A percentile compares a stretch with the other conserved stretches of the same genome.
Evolutionary conservation across 2,113 vertebrate genomes (phyloP).

Genomic region (Cynopterus brachyotis): DNA sequence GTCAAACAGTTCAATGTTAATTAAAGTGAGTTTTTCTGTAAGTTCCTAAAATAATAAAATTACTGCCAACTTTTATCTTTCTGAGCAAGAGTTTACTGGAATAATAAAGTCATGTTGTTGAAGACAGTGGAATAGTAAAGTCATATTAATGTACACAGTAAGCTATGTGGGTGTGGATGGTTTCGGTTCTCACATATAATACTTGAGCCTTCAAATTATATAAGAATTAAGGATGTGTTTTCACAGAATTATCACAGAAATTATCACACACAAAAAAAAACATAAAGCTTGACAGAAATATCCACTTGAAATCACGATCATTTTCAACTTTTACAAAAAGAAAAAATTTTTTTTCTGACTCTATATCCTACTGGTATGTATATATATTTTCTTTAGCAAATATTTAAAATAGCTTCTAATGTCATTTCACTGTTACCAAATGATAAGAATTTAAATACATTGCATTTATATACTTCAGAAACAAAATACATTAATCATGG

Average conservation of each 20-base stretch:
- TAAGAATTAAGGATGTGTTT: conserved; percentile 18
- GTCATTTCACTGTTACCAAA: neutral
- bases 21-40: conserved; percentile 26
- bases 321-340: conserved; percentile 2
- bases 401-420: conserved; percentile 20
- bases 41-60: neutral
- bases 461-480: neutral
- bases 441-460: neutral
- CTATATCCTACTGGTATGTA: neutral
- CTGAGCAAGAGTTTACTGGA: neutral
- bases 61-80: neutral
- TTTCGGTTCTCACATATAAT: conserved; percentile 23
- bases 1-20: neutral
- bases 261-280: neutral
- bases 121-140: neutral
- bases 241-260: neutral
- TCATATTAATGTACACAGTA: conserved; percentile 7
- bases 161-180: neutral
- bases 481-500: neutral
- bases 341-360: neutral
- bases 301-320: neutral
- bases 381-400: neutral
- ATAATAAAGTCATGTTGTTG: neutral
- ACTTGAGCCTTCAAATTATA: conserved; percentile 10
- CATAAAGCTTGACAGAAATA: neutral